phyloP scores from a whole-genome alignment of 2,888 invertebrate genomes.

The Chymomyza procnemis region DNA sequence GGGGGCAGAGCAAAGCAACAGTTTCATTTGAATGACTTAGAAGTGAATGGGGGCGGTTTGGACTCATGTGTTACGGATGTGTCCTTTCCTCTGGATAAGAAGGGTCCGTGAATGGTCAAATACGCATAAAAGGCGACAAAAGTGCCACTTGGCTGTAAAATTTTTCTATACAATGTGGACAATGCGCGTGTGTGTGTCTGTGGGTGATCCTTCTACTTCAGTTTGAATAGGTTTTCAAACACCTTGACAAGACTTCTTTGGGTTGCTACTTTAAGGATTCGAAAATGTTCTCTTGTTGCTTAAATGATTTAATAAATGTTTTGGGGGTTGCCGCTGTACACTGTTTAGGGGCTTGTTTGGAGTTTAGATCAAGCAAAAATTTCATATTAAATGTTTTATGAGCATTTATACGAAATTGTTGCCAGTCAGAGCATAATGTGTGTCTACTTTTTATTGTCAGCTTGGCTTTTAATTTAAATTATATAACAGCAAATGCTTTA shows the following conservation, averaged over 20 bases:
- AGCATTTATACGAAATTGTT: constrained; percentile 47
- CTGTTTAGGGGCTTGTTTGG: constrained; percentile 24
- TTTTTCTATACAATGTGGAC: constrained; percentile 7
- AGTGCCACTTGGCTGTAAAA: constrained; percentile 58
- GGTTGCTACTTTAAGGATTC: constrained; percentile 21
- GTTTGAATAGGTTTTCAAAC: not conserved
- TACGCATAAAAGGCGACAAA: constrained; percentile 73
- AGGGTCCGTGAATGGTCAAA: constrained; percentile 56
- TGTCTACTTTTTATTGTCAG: constrained; percentile 67
- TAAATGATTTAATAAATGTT: constrained; percentile 64
- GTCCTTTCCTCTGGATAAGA: constrained; percentile 3
- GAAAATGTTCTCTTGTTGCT: constrained; percentile 54
- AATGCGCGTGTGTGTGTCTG: not conserved
- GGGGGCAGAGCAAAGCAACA: constrained; percentile 39
- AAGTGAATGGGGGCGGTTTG: not conserved
- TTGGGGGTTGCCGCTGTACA: constrained; percentile 36
- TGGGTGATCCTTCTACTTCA: constrained; percentile 3
- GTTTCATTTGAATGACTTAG: constrained; percentile 49
- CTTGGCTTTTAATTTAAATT: constrained; percentile 74
- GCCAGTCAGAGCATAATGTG: constrained; percentile 36
- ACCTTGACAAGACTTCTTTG: not conserved
- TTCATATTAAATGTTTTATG: constrained; percentile 73
- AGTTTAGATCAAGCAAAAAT: constrained; percentile 40
- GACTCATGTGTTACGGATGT: not conserved
- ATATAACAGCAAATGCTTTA: constrained; percentile 51